Conservation (phyloP, 2,797 vertebrate species). For the Rhinichthys osculus region DNA sequence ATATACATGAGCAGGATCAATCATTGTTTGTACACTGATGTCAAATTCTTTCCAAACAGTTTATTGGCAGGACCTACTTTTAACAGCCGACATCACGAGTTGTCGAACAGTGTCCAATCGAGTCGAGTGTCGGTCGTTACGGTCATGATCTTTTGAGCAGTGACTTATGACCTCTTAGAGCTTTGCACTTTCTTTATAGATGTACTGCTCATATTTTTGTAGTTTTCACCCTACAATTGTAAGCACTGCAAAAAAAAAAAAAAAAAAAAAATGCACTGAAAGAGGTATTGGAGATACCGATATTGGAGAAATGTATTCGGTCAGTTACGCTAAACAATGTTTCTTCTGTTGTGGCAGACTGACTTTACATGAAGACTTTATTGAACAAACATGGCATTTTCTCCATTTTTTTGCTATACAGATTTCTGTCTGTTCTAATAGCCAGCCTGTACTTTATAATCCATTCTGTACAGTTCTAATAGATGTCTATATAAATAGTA, state of each 20-base stretch:
- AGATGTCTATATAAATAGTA: constrained; percentile 79
- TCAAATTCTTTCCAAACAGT: constrained; percentile 56
- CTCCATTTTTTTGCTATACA: constrained; percentile 70
- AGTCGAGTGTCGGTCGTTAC: constrained; percentile 24
- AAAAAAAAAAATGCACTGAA: constrained; percentile 29
- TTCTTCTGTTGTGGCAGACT: constrained; percentile 36
- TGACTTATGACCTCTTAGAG: constrained; percentile 46
- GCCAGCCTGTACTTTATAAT: constrained; percentile 75
- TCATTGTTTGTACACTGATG: constrained; percentile 61
- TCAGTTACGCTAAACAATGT: constrained; percentile 34
- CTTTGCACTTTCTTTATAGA: constrained; percentile 54
- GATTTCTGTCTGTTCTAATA: constrained; percentile 64
- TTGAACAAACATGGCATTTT: constrained; percentile 62
- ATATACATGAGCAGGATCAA: constrained; percentile 51
- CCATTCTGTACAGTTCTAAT: constrained; percentile 79
- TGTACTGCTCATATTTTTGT: constrained; percentile 57
- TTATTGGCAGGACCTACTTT: constrained; percentile 42
- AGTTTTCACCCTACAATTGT: constrained; percentile 56
- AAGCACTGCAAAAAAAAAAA: constrained; percentile 45
- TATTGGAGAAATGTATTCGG: constrained; percentile 21
- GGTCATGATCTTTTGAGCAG: constrained; percentile 30
- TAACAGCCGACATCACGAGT: constrained; percentile 43
- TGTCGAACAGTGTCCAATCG: constrained; percentile 18
- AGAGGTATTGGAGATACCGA: constrained; percentile 3
- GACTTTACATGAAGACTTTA: constrained; percentile 42